Conservation (phyloP, 2,888 invertebrate genomes). For the Limnephilus marmoratus region DNA sequence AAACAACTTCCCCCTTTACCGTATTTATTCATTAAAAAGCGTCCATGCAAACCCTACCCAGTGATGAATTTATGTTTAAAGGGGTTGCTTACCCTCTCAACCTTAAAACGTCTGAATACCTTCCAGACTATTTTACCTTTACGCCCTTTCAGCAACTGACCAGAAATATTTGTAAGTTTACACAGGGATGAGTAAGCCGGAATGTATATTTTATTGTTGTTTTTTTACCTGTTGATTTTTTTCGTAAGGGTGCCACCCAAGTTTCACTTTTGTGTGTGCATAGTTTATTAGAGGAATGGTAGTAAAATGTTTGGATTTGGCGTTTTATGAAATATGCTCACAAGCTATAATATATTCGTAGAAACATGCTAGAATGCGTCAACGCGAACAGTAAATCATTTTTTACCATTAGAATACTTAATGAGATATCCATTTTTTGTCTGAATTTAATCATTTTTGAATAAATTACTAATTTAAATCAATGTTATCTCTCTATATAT, state of each 20-base stretch:
- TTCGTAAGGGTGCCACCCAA: slow-evolving; percentile 48
- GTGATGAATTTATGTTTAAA: slow-evolving; percentile 56
- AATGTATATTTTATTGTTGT: slow-evolving; percentile 61
- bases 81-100: neutral
- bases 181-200: slow-evolving; percentile 62
- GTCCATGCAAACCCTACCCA: slow-evolving; percentile 51
- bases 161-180: slow-evolving; percentile 54
- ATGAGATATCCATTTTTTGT: neutral
- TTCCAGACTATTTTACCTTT: slow-evolving; percentile 33
- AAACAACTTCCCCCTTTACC: neutral
- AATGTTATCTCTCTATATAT: neutral
- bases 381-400: neutral
- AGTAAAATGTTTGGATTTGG: slow-evolving; percentile 8
- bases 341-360: neutral
- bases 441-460: neutral
- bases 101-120: slow-evolving; percentile 18
- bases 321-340: neutral
- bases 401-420: neutral
- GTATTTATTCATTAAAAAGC: slow-evolving; percentile 55
- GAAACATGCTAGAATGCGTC: neutral
- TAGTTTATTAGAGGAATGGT: slow-evolving; percentile 20
- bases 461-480: neutral
- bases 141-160: slow-evolving; percentile 41
- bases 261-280: slow-evolving; percentile 36
- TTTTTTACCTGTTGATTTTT: slow-evolving; percentile 61